Evolutionary conservation across 2,113 vertebrate genomes (phyloP).

Genomic region (Pipra filicauda): DNA sequence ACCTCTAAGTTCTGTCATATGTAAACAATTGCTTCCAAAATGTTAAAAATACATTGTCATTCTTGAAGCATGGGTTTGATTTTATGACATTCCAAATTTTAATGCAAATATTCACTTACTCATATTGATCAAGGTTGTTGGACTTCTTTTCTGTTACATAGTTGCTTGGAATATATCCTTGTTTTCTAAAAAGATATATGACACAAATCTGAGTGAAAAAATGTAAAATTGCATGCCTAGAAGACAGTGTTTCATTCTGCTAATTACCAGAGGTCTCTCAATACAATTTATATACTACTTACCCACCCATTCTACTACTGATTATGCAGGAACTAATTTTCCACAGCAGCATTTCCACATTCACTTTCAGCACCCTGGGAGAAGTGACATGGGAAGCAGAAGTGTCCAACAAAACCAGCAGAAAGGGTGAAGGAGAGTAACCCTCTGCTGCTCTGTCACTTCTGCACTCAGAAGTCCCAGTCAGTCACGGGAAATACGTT

Average conservation of each 20-base stretch:
- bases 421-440: background rate
- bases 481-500: background rate
- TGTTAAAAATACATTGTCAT: background rate
- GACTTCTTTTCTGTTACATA: conserved; percentile 88
- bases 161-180: conserved; percentile 95
- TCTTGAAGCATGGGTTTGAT: background rate
- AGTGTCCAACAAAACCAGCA: background rate
- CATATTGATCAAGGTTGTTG: conserved; percentile 86
- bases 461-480: background rate
- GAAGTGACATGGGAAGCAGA: background rate
- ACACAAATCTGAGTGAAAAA: background rate
- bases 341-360: background rate
- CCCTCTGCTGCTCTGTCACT: background rate
- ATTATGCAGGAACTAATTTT: background rate
- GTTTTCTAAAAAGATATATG: conserved; percentile 69
- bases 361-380: background rate
- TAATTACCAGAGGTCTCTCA: background rate
- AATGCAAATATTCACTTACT: conserved; percentile 79
- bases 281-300: background rate
- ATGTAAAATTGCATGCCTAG: background rate
- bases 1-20: background rate
- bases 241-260: background rate
- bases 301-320: background rate
- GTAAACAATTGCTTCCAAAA: background rate
- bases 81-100: background rate